Conservation (phyloP, 2,113 vertebrate genomes). For the Myocastor coypus region DNA sequence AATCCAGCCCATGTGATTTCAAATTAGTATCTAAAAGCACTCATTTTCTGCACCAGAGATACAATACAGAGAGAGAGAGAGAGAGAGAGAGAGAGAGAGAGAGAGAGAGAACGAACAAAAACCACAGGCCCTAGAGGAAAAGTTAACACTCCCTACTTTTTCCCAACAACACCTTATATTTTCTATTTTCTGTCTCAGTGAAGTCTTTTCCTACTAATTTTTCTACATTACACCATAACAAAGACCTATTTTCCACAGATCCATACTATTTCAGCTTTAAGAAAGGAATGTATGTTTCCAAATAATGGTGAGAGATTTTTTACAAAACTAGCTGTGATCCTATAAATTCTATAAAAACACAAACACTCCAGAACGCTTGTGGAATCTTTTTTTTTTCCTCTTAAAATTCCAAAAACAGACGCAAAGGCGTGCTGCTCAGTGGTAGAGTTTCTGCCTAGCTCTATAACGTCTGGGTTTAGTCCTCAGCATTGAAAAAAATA, state of each 20-base stretch:
- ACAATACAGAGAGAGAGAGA: too few relatives aligned
- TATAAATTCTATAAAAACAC: not conserved
- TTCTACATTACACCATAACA: slow-evolving; percentile 14
- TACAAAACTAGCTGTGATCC: not conserved
- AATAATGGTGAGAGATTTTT: not conserved
- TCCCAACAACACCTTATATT: slow-evolving; percentile 32
- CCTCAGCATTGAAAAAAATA: not conserved
- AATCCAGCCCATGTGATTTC: slow-evolving; percentile 47
- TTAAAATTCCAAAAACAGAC: not conserved
- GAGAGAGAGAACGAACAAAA: not conserved
- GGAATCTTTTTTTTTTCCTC: not conserved
- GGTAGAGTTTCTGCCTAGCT: not conserved
- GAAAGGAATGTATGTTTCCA: not conserved
- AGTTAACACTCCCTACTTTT: not conserved
- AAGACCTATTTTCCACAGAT: not conserved
- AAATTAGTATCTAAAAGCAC: slow-evolving; percentile 24
- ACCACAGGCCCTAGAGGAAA: not conserved
- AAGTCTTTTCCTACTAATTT: slow-evolving; percentile 42
- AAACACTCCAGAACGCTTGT: not conserved
- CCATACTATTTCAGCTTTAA: not conserved
- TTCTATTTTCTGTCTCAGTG: not conserved
- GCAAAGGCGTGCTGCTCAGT: not conserved
- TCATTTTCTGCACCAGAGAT: too few relatives aligned
- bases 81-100: too few relatives aligned
- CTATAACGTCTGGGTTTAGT: not conserved